Evolutionary conservation across 1,140 invertebrate genomes (phyloP), one percentile per base, ranked within the genome.

Genomic region (Augochlora pura): DNA sequence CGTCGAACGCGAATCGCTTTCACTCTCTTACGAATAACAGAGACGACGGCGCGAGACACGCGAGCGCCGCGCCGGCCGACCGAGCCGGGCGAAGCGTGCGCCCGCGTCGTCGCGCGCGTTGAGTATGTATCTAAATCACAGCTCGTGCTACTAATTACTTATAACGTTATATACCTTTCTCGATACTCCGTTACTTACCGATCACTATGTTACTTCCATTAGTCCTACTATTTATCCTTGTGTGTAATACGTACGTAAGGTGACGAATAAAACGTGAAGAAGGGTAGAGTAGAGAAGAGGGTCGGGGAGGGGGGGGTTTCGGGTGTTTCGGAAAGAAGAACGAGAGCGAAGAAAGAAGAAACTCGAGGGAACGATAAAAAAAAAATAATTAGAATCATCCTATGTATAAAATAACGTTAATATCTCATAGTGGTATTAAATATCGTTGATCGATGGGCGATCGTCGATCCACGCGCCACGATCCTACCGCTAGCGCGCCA

Each of bases 121-220:
- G 90, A 90, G 88, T 93, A 92, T 90, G 91, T 92, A 92, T 87
- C 92, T 93, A 93, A 92, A 93, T 93, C 92, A 93, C 92, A 93
- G 92, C 89, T 93, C 91, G 88, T 93, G 91, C 92, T 93, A 92
- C 91, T 92, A 92, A 91, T 92, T 92, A 92, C 88, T 93, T 92
- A 91, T 88, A 84, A 63, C 23, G 27, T n/a, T 78, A 77, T 77
- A 77, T 73, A 62, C 72, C 70, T 76, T 78, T 87, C 74, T 86
- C 77, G 85, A 86, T 84, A 74, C 79, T 81, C 77, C 73, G 80
- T 23, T 85, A 59, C 80, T 85, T 85, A 85, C 79, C 72, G 73
- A 38, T 52, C 49, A 52, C 60, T 75, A 77, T 85, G 83, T 84
- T 83, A n/a, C 42, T 52, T 39, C 65, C 46, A 23, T 71, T 80